phyloP scores from a whole-genome alignment of 2,888 invertebrate genomes.

The Gymnoscelis rufifasciata region DNA sequence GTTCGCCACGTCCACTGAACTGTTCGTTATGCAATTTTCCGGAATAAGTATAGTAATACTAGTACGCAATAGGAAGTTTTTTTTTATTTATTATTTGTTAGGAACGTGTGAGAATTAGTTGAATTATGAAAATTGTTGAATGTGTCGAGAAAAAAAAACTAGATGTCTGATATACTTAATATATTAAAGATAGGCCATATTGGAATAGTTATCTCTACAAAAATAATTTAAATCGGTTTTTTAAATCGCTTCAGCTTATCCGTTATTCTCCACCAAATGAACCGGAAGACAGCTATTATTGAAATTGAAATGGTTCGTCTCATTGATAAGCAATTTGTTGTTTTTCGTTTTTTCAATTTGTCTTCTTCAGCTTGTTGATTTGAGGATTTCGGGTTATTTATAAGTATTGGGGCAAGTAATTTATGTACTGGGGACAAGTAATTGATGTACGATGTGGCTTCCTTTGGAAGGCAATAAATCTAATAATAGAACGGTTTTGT shows the following conservation, averaged over 20 bases:
- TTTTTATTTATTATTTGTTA: no score
- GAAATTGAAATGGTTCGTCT: constrained; percentile 50
- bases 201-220: background rate
- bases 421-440: background rate
- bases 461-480: background rate
- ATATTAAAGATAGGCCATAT: no score
- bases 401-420: constrained; percentile 3
- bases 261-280: constrained; percentile 39
- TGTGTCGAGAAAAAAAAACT: no score
- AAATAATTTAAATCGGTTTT: background rate
- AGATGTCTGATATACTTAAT: no score
- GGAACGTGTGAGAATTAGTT: no score
- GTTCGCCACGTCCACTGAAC: no score
- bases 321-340: constrained; percentile 41
- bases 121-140: no score
- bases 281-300: constrained; percentile 60
- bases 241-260: constrained; percentile 4
- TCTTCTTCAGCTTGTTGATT: constrained; percentile 22
- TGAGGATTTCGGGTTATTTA: constrained; percentile 17
- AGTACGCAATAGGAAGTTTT: no score
- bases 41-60: no score
- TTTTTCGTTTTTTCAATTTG: constrained; percentile 28
- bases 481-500: no score
- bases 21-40: no score
- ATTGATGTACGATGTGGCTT: background rate